These are phyloP conservation scores for Neopelma chrysocephalum DNA, from an alignment of 2,797 vertebrate species.

Conservation along the genomic window DNA sequence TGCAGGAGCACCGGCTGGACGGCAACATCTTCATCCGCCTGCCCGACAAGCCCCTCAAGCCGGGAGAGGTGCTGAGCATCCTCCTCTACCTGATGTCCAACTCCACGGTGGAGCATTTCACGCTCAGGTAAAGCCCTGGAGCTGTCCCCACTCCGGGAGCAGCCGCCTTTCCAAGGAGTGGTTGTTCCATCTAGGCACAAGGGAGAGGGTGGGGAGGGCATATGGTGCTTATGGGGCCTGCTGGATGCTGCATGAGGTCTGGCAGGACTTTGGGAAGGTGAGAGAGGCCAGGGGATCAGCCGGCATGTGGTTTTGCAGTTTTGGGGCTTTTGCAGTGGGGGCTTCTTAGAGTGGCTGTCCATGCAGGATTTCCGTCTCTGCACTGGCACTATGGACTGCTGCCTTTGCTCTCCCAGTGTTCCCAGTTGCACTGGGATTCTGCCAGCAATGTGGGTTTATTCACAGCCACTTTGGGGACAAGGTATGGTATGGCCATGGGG, in stretches of 20 bases:
- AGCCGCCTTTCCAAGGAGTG: accelerated
- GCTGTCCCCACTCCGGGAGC: accelerated
- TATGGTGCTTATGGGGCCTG: background rate
- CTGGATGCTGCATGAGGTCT: accelerated
- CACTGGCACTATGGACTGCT: accelerated
- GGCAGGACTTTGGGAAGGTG: background rate
- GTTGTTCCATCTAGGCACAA: background rate
- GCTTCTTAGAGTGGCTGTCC: background rate
- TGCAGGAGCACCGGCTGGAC: constrained; percentile 92
- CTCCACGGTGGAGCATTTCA: constrained; percentile 93
- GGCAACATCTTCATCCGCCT: constrained; percentile 92
- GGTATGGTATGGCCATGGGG: accelerated
- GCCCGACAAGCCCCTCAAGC: constrained; percentile 90
- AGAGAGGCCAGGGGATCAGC: background rate
- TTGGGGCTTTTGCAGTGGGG: background rate
- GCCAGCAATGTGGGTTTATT: background rate
- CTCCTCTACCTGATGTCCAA: constrained; percentile 90
- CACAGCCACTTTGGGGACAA: background rate
- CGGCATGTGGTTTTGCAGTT: background rate
- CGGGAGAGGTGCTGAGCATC: constrained; percentile 90
- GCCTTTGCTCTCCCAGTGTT: background rate
- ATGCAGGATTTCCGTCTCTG: background rate
- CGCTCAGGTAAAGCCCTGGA: constrained; percentile 82
- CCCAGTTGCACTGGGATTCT: background rate
- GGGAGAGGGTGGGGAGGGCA: accelerated